Base-by-base conservation (phyloP, 2,113 vertebrate genomes). In the Cyprinodon variegatus region DNA sequence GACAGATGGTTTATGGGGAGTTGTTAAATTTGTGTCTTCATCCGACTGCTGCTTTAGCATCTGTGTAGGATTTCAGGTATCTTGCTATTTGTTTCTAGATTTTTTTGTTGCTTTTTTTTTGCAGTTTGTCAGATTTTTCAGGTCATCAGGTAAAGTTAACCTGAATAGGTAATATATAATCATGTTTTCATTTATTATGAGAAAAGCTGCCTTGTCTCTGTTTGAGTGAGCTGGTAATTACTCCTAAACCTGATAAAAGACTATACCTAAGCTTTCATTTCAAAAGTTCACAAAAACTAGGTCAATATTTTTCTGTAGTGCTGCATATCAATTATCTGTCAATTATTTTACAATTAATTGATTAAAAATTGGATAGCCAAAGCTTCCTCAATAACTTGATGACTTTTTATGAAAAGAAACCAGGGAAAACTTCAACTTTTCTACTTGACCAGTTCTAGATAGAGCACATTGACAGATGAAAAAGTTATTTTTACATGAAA, bases 1-100 rank as follows among this genome's bases (percentile, higher is more conserved):
- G 82, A 78, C 86, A 90, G 87, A 85, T 88, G 81, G 63, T 87
- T 87, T 91, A 68, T 64, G 59, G 68, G 85, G 70, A 76, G 83
- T 62, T 41, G 5, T 3, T 50, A 62, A 72, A 68, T 60, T 57
- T 83, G 65, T 60, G 40, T 68, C 17, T 43, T 57, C 3, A 3
- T 76, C 77, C 69, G 14, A 70, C 40, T 70, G n/a, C 73, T 43
- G 41, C 61, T 60, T 68, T 37, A 65, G 20, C 65, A 10, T 53
- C 5, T 17, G 17, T 53, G 5, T 17, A 22, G 11, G 29, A 17
- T 39, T 22, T 40, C 40, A n/a, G 40, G 6, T 20, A 39, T 65
- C 41, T 65, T 12, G 17, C 41, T 22, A 13, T 62, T 29, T 3
- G 12, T 37, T 62, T 37, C 36, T 4, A 29, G 29, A 29, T 29